Conservation (phyloP, 2,113 vertebrate genomes). For the Oreochromis tanganicae region DNA sequence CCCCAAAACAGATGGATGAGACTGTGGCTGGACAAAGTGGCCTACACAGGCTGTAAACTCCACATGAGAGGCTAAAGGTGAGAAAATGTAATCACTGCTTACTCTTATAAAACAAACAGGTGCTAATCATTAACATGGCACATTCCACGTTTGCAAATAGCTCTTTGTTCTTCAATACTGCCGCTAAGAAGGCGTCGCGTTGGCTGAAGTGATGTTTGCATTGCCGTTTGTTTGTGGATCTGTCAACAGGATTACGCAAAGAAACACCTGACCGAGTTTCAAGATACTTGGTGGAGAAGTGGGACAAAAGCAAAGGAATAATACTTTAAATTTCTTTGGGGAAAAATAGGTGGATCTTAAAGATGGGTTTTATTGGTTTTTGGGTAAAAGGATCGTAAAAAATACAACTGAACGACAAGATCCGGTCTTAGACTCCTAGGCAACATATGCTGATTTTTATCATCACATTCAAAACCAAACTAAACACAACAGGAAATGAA, state of each 20-base stretch:
- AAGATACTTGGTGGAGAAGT: neutral
- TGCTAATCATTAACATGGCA: neutral
- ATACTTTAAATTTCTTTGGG: neutral
- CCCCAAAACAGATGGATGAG: neutral
- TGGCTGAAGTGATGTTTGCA: neutral
- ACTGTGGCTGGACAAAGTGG: neutral
- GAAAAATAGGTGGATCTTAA: neutral
- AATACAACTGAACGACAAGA: neutral
- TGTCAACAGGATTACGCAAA: neutral
- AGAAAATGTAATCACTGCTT: neutral
- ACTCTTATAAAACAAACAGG: neutral
- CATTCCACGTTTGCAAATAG: neutral
- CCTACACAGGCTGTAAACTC: neutral
- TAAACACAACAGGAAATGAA: neutral
- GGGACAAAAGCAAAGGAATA: fast-evolving
- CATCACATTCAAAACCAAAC: neutral
- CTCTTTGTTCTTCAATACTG: neutral
- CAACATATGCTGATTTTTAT: neutral
- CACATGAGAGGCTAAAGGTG: neutral
- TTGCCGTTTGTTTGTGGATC: neutral
- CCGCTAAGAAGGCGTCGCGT: fast-evolving
- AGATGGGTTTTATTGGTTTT: fast-evolving
- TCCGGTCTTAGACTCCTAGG: neutral
- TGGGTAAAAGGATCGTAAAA: fast-evolving
- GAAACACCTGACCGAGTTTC: neutral